Evolutionary conservation across 2,888 invertebrate genomes (phyloP), one percentile per base, ranked within the genome.

Genomic region (Synanthedon formicaeformis): DNA sequence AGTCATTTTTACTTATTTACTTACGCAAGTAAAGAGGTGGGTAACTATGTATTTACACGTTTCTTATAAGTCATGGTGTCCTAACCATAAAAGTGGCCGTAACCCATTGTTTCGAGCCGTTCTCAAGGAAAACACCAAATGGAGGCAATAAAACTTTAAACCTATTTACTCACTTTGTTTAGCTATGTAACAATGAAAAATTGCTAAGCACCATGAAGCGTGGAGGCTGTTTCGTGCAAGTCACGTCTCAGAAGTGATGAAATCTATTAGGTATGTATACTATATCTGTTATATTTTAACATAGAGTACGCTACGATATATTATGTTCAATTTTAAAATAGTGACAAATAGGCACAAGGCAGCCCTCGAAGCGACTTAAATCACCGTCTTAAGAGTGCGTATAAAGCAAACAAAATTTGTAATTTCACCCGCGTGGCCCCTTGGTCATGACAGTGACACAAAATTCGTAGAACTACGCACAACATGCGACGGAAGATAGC

Each of bases 81-180:
- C n/a, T 50, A 41, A 56, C 55, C 54, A 56, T 62, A 62, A 62
- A 60, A 56, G 53, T 45, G 49, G 41, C 52, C 12, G 40, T 45
- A 45, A 14, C 4, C 60, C 57, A 63, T 63, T 63, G 63, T 63
- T 58, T 56, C 51, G 41, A 54, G 53, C 56, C 50, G 54, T 53
- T 58, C 52, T 53, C 54, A 57, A 54, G 55, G 57, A 58, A 58
- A 62, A 45, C 45, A 45, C 57, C 55, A 56, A 56, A 56, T 53
- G 57, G 58, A 57, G 54, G 57, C 52, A 49, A 52, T 63, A 58
- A 61, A 60, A 58, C 56, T 57, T 60, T 55, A 57, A 57, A 59
- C 54, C 56, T 58, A 60, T 59, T 61, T 58, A 56, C 55, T 58
- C 56, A 60, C 60, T 55, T 60, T 58, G 60, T 60, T 57, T 56